These are phyloP conservation scores for Drosophila kuntzei DNA, from an alignment of 2,888 invertebrate species.

Conservation along the genomic window DNA sequence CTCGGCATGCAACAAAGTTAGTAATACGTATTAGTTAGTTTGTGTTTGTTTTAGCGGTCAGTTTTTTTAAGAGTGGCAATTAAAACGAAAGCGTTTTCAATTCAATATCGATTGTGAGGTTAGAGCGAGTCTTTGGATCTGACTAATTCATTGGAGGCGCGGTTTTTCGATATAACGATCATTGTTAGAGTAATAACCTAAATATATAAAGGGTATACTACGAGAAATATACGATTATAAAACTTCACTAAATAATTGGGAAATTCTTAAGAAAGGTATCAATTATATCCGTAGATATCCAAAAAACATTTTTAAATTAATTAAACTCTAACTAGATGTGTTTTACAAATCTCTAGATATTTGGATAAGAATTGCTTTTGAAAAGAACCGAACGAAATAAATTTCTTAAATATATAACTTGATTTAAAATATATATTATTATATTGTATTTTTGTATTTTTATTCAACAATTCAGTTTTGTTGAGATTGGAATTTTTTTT, in stretches of 20 bases:
- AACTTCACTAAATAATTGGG: not conserved
- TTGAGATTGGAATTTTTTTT: no score
- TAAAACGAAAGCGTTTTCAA: constrained; percentile 6
- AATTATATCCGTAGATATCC: not conserved
- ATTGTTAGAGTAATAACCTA: not conserved
- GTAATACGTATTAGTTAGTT: constrained; percentile 17
- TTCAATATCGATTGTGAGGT: constrained; percentile 6
- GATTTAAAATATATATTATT: not conserved
- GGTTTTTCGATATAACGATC: not conserved
- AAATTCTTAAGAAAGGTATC: not conserved
- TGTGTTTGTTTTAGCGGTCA: constrained; percentile 18
- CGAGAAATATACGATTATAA: not conserved
- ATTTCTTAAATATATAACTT: not conserved
- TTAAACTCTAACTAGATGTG: not conserved
- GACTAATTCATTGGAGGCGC: not conserved
- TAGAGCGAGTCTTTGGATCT: not conserved
- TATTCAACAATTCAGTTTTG: no score
- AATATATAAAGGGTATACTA: not conserved
- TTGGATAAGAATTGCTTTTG: not conserved
- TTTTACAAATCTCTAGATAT: not conserved
- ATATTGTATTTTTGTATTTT: not conserved
- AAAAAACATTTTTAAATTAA: not conserved
- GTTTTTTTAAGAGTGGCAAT: not conserved
- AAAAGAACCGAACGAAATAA: no score
- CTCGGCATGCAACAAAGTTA: constrained; percentile 48